Evolutionary conservation across 92 coral and sea anemone genomes (phyloP).

Genomic region (Montipora capitata): DNA sequence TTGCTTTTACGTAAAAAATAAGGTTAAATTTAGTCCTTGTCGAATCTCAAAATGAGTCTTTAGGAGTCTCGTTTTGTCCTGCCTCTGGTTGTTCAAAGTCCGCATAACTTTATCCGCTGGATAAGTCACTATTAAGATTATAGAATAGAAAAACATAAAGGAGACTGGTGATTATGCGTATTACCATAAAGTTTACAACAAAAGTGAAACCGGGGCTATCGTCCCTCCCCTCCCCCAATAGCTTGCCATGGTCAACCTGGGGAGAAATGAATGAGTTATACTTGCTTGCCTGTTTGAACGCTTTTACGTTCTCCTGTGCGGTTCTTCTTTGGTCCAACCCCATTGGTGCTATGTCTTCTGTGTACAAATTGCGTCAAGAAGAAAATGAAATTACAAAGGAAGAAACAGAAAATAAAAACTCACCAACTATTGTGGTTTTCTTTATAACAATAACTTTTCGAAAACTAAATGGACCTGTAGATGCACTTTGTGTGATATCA

Average conservation of each 20-base stretch:
- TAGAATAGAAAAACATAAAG: too few relatives aligned
- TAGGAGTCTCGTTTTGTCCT: too few relatives aligned
- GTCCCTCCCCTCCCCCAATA: neutral
- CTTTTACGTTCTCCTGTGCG: neutral
- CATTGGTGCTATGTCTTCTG: neutral
- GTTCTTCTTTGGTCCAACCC: neutral
- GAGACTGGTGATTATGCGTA: too few relatives aligned
- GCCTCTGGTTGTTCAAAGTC: too few relatives aligned
- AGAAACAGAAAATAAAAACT: neutral
- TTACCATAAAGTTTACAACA: too few relatives aligned
- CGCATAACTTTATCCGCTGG: too few relatives aligned
- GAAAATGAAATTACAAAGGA: neutral
- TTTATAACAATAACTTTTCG: neutral
- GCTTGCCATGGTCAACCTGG: neutral
- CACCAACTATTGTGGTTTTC: neutral
- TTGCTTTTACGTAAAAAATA: too few relatives aligned
- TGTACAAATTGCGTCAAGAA: neutral
- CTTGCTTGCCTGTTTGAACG: conserved; percentile 11
- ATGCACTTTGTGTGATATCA: neutral
- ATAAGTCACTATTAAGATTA: too few relatives aligned
- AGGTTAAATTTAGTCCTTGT: too few relatives aligned
- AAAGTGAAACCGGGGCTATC: too few relatives aligned
- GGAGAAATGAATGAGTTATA: too few relatives aligned
- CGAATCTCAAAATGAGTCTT: too few relatives aligned
- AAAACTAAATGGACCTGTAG: neutral